Base-by-base conservation (phyloP, 2,113 vertebrate species). In the Malurus alboscapulatus region DNA sequence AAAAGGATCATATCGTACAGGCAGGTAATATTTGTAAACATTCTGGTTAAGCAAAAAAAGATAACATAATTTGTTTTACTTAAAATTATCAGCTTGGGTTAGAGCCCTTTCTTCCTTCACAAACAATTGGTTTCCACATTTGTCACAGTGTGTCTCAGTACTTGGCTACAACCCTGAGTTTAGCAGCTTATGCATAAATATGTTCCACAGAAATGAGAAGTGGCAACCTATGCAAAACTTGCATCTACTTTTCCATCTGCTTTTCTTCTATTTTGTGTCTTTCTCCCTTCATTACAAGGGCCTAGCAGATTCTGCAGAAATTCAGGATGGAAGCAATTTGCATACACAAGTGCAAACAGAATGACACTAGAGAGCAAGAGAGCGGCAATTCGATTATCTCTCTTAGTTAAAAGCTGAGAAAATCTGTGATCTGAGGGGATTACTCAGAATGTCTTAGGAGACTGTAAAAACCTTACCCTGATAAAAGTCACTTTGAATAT, bases 51-150 rank as follows among this genome's bases (percentile, higher is more conserved):
- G 17, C 47, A 57, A 65, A 78, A 87, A 69, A 40, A 62, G 27
- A 27, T 69, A 87, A 63, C 79, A 74, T 80, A 51, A 83, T 88
- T 93, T 92, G 79, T 93, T 95, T 86, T 80, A 85, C 51, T 87
- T 67, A 44, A 66, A 87, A 86, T 12, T 76, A 62, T 83, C 81
- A 75, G 71, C 58, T 95, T 95, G 50, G 17, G 74, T 93, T 90
- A 87, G 78, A 95, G 58, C 50, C 62, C 24, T 90, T 91, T 87
- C 80, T 94, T 45, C 53, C 84, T 93, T 93, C 83, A 51, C 48
- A 88, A 88, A 75, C 42, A 89, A 68, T 87, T 72, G 73, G 84
- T 88, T 66, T 87, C 45, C 54, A 82, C 53, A 84, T 87, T 83
- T 12, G 8, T 82, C 76, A 90, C 75, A 63, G 65, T 25, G 18